These are phyloP conservation scores for Siniperca scherzeri DNA, from an alignment of 2,797 vertebrate species.

Conservation along the genomic window DNA sequence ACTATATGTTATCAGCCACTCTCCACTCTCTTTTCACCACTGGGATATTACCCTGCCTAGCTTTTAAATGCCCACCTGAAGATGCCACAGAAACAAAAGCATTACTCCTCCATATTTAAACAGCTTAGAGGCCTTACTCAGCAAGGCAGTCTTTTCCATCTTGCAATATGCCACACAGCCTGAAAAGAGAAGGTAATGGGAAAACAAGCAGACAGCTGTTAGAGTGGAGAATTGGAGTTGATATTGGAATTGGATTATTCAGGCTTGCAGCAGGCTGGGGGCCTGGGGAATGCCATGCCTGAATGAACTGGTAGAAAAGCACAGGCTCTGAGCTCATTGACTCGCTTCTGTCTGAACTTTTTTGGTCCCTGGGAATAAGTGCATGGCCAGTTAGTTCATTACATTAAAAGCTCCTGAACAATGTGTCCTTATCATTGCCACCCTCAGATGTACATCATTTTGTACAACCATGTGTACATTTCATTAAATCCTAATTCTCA, in stretches of 20 bases:
- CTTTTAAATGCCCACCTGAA: constrained; percentile 32
- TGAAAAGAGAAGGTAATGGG: constrained; percentile 64
- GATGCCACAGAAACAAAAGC: constrained; percentile 24
- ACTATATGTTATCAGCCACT: background rate
- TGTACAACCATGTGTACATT: constrained; percentile 70
- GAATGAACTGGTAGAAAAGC: constrained; percentile 63
- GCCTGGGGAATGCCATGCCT: constrained; percentile 57
- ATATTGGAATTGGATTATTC: constrained; percentile 83
- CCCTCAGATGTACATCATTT: constrained; percentile 48
- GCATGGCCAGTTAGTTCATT: constrained; percentile 70
- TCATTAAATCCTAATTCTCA: constrained; percentile 71
- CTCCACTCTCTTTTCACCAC: background rate
- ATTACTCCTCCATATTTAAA: constrained; percentile 50
- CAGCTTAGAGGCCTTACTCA: constrained; percentile 45
- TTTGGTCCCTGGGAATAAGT: constrained; percentile 58
- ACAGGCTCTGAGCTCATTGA: constrained; percentile 51
- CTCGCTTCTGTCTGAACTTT: constrained; percentile 50
- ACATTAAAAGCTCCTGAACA: constrained; percentile 64
- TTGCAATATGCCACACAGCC: constrained; percentile 62
- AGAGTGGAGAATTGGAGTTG: constrained; percentile 69
- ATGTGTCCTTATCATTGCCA: constrained; percentile 62
- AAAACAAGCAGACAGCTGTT: constrained; percentile 73
- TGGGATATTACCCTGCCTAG: background rate
- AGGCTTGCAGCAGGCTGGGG: constrained; percentile 59
- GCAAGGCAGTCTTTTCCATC: constrained; percentile 52